phyloP scores from a whole-genome alignment of 2,113 vertebrate genomes.

The Rhinogobius similis region DNA sequence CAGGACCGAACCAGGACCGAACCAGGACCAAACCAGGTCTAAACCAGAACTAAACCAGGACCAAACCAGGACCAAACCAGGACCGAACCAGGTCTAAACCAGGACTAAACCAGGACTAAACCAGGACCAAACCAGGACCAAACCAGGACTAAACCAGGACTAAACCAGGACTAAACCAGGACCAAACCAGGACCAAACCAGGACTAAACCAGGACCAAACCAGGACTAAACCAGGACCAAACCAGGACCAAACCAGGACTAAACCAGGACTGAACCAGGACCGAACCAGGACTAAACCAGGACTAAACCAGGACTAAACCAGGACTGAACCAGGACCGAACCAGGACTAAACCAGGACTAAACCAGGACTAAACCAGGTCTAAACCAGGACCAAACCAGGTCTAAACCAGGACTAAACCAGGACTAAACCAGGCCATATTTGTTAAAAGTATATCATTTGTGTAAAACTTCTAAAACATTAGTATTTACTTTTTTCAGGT shows the following conservation, averaged over 20 bases:
- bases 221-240: neutral
- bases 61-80: neutral
- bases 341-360: neutral
- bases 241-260: neutral
- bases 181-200: neutral
- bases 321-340: neutral
- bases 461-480: too few species aligned
- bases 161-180: neutral
- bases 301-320: neutral
- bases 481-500: too few species aligned
- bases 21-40: neutral
- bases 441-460: too few species aligned
- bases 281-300: neutral
- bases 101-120: neutral
- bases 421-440: too few species aligned
- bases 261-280: neutral
- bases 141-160: neutral
- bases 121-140: neutral
- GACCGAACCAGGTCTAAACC: neutral
- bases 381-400: neutral
- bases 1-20: neutral
- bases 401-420: neutral
- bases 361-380: neutral
- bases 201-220: neutral
- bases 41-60: neutral